Base-by-base conservation (phyloP, 2,113 vertebrate species). In the Orcinus orca region DNA sequence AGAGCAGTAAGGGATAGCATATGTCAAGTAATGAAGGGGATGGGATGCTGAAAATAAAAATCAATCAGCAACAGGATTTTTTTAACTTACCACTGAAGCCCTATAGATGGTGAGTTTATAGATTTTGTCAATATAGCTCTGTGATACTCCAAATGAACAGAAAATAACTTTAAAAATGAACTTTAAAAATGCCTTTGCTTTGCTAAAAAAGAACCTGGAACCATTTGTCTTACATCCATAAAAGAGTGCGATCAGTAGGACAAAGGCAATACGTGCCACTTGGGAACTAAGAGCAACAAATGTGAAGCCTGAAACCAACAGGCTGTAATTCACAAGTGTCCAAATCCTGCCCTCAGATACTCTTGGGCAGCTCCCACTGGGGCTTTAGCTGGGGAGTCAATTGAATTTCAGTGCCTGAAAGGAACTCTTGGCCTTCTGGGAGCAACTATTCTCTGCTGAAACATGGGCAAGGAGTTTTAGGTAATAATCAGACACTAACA, bases 361-460 rank as follows among this genome's bases (percentile, higher is more conserved):
- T 74, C 65, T 11, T 14, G 55, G 89, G 87, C 80, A 97, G 62
- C 79, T 97, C 95, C 92, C 79, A 8, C 31, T 71, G 92, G 65
- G 85, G n/a, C 33, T 44, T n/a, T 92, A 58, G 67, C 87, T 85
- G 92, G 79, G 17, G 97, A 96, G 89, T 97, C 95, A 96, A 97
- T 96, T 97, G 96, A 94, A 95, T 93, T 96, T 92, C 73, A 97
- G 89, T 26, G 47, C 63, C 68, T 96, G 83, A 77, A 93, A 97
- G 65, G 70, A 93, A 77, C 12, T n/a, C 80, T 94, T 60, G 33
- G 71, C 92, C 95, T 95, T 36, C 1, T 33, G 92, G 89, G 94
- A 97, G 63, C 73, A 94, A 79, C 92, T 96, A 73, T 58, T 96
- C 90, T 96, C 81, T 88, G 73, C 50, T 85, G 70, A 71, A 97